Conservation (phyloP, 2,113 vertebrate species). For the Suncus etruscus region DNA sequence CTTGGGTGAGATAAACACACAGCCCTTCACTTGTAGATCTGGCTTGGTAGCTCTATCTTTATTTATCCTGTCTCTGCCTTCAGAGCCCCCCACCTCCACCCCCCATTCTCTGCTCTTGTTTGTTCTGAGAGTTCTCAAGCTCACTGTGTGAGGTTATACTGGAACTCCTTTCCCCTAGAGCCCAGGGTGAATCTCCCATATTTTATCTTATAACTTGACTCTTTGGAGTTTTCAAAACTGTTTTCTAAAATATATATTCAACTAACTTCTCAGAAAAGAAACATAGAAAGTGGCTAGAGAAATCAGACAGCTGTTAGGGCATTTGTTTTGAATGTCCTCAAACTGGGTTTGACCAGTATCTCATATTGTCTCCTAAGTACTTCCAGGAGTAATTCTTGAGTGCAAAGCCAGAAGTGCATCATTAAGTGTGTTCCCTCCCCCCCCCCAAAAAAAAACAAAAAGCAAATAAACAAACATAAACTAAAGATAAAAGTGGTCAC, state of each 20-base stretch:
- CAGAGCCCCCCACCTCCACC: neutral
- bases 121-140: neutral
- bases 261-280: conserved; percentile 19
- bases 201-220: neutral
- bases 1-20: neutral
- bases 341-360: too few species aligned
- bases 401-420: too few species aligned
- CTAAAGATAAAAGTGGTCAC: neutral
- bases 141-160: neutral
- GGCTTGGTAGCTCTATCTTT: too few species aligned
- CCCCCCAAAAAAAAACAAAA: too few species aligned
- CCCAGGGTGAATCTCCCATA: neutral
- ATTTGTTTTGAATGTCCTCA: too few species aligned
- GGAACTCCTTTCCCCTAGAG: neutral
- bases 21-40: neutral
- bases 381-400: too few species aligned
- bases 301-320: too few species aligned
- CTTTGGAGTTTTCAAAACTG: neutral
- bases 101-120: neutral
- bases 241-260: conserved; percentile 20
- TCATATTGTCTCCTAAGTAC: too few species aligned
- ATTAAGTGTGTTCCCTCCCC: too few species aligned
- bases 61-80: too few species aligned
- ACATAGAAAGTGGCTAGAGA: too few species aligned
- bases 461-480: neutral